Evolutionary conservation across 2,113 vertebrate species (phyloP).

Genomic region (Lepus timidus): DNA sequence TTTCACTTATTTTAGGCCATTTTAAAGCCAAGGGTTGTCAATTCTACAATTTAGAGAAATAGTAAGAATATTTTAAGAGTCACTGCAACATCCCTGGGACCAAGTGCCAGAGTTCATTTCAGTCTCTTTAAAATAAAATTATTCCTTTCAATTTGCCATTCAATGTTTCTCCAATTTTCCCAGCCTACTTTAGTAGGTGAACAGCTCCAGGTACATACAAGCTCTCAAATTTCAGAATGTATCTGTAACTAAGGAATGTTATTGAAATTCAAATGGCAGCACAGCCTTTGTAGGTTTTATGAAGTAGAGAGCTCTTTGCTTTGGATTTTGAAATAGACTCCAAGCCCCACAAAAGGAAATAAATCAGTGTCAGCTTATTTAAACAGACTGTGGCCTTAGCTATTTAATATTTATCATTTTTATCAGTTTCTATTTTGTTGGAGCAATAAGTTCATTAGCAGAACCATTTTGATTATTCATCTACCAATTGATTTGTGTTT

Average conservation of each 20-base stretch:
- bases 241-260: not conserved
- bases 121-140: constrained; percentile 36
- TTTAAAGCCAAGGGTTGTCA: not conserved
- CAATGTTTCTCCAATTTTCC: not conserved
- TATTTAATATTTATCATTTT: not conserved
- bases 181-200: not conserved
- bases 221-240: not conserved
- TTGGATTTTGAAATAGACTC: not conserved
- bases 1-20: not conserved
- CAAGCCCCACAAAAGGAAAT: no score
- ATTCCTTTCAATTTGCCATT: not conserved
- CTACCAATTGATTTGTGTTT: not conserved
- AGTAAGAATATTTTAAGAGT: not conserved
- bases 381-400: not conserved
- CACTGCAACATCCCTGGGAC: not conserved
- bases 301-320: not conserved
- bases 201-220: not conserved
- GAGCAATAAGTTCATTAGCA: not conserved
- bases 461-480: not conserved
- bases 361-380: not conserved
- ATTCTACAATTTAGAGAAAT: not conserved
- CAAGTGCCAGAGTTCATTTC: not conserved
- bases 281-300: not conserved
- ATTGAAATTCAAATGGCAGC: not conserved
- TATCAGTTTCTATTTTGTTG: not conserved